Base-by-base conservation (phyloP, 2,888 invertebrate genomes). In the Micoletzkya japonica region DNA sequence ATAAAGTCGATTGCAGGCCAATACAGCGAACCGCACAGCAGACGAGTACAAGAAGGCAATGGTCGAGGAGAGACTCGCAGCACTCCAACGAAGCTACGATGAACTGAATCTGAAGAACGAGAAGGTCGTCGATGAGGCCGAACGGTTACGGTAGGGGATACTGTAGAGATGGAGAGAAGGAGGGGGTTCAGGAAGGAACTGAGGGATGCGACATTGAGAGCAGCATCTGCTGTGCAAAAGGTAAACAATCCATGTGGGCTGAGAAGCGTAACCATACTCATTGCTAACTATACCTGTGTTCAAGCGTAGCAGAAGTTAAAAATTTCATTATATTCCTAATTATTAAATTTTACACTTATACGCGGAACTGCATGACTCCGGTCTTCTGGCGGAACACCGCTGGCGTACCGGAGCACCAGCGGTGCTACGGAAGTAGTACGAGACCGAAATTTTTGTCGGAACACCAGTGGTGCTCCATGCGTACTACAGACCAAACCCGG, bases 41-140 rank as follows among this genome's bases (percentile, higher is more conserved):
- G 68, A 68, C 14, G 68, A 68, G 50, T 68, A 58, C 32, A 26
- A 58, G n/a, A 68, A 68, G 68, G 49, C 68, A 24, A 68, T 68
- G 68, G 3, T 68, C 17, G 68, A 68, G 32, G 58, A 58, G 44
- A 57, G 68, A 58, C 17, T 77, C 32, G 73, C 74, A 0, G 61
- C 74, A 34, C 70, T 73, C 39, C 39, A 70, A 66, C 74, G 74
- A 50, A 72, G 75, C 52, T 73, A 73, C 57, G 52, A 70, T 2
- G 76, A 77, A 34, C 58, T 75, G 52, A 72, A 72, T 56, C 68
- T 71, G 32, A 58, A 70, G 44, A 70, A 74, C 57, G 72, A 71
- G 39, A 70, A 73, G 14, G 57, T 69, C 3, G 68, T 68, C 20
- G 59, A 52, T 20, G 71, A 73, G 6, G 67, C 73, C 1, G 74